phyloP scores from a whole-genome alignment of 1,140 invertebrate genomes.

The Sycophaga agraensis region DNA sequence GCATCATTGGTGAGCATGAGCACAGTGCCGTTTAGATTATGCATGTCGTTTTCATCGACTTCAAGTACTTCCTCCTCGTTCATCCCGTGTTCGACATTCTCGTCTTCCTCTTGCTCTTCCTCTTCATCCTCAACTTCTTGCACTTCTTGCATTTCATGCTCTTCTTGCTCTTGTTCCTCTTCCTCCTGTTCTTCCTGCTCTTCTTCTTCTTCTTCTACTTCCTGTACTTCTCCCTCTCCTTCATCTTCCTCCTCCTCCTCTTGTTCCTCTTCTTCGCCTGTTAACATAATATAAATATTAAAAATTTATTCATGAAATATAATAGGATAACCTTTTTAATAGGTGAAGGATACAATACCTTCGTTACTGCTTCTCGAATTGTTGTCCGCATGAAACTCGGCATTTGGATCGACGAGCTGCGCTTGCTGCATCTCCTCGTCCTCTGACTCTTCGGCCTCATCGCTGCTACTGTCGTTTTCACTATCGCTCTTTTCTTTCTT shows the following conservation, averaged over 20 bases:
- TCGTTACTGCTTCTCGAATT: constrained; percentile 26
- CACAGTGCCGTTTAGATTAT: constrained; percentile 49
- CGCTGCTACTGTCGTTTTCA: constrained; percentile 24
- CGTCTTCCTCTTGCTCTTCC: constrained; percentile 28
- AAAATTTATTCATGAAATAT: too few relatives aligned
- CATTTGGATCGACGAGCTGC: constrained; percentile 25
- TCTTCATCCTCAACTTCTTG: constrained; percentile 19
- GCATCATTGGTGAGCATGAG: constrained; percentile 51
- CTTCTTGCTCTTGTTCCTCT: constrained; percentile 27
- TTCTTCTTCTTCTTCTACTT: constrained; percentile 21
- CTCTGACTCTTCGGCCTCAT: constrained; percentile 9
- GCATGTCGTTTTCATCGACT: constrained; percentile 43
- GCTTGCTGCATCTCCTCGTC: constrained; percentile 31
- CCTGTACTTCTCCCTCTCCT: constrained; percentile 12
- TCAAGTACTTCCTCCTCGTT: constrained; percentile 36
- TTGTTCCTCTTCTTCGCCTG: constrained; percentile 15
- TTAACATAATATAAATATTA: too few relatives aligned
- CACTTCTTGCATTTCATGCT: constrained; percentile 32
- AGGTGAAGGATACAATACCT: too few relatives aligned
- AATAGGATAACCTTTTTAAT: too few relatives aligned
- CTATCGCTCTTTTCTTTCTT: constrained; percentile 22
- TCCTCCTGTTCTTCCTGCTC: constrained; percentile 30
- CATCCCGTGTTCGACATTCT: constrained; percentile 23
- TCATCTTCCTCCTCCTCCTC: neutral
- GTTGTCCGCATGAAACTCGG: constrained; percentile 14